Evolutionary conservation across 2,113 vertebrate species (phyloP).

Genomic region (Pithys albifrons): DNA sequence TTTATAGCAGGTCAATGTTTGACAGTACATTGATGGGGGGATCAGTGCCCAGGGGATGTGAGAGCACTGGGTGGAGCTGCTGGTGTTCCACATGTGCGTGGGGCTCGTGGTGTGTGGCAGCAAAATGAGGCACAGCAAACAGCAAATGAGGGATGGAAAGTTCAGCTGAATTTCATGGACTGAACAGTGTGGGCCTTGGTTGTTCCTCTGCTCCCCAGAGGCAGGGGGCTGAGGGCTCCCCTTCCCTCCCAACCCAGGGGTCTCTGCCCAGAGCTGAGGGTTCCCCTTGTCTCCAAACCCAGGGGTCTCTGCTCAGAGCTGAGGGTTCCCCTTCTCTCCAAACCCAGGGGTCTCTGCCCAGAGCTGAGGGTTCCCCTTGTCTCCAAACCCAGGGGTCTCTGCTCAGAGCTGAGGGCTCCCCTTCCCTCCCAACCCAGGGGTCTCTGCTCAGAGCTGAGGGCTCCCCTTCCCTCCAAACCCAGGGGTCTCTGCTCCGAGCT

Average conservation of each 20-base stretch:
- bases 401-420: background rate
- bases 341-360: too few species aligned
- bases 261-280: too few species aligned
- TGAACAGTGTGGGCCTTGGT: background rate
- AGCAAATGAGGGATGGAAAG: background rate
- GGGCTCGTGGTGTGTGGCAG: fast-evolving
- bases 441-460: background rate
- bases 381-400: too few species aligned
- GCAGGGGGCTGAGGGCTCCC: background rate
- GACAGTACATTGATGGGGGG: background rate
- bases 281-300: too few species aligned
- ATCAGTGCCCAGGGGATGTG: fast-evolving
- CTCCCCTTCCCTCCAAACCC: too few species aligned
- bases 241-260: too few species aligned
- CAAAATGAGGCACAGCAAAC: fast-evolving
- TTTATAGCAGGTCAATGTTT: background rate
- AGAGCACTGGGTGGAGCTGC: background rate
- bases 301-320: too few species aligned
- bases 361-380: too few species aligned
- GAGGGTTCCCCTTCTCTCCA: too few species aligned
- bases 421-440: fast-evolving
- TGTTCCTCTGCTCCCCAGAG: background rate
- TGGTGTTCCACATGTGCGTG: background rate
- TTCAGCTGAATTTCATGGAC: background rate
- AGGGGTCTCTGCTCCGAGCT: too few species aligned